Conservation (phyloP, 2,888 invertebrate species). For the Candidula unifasciata region DNA sequence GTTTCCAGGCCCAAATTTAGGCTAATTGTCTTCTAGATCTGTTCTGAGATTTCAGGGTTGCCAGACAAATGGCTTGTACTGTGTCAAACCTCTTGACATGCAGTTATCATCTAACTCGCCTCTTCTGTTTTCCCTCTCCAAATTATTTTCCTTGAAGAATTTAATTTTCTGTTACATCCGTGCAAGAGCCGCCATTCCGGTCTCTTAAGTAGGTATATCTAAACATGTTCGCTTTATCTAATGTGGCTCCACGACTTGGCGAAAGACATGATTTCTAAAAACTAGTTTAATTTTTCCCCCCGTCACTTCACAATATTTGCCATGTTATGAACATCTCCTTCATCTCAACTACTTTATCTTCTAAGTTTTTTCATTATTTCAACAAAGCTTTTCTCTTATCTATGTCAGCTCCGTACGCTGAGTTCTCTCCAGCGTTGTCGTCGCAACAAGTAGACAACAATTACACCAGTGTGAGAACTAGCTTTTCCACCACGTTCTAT, state of each 20-base stretch:
- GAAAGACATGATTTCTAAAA: not conserved
- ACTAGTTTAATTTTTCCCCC: not conserved
- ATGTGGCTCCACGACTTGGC: not conserved
- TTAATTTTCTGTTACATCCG: not conserved
- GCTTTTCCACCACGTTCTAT: not conserved
- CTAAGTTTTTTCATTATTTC: not conserved
- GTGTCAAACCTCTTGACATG: too few species aligned
- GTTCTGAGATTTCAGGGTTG: too few species aligned
- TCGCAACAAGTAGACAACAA: not conserved
- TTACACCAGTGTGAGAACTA: slow-evolving; percentile 4
- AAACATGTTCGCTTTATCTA: not conserved
- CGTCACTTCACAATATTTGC: slow-evolving; percentile 32
- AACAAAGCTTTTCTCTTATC: slow-evolving; percentile 7
- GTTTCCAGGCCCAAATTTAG: too few species aligned
- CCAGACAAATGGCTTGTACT: too few species aligned
- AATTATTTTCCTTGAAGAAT: not conserved
- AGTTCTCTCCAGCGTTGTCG: not conserved
- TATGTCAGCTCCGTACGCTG: too few species aligned
- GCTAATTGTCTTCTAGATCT: too few species aligned
- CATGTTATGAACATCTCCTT: slow-evolving; percentile 17
- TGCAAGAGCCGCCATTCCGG: not conserved
- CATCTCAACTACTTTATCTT: slow-evolving; percentile 6
- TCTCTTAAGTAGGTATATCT: not conserved
- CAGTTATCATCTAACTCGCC: too few species aligned
- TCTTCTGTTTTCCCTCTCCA: not conserved